Evolutionary conservation across 2,113 vertebrate genomes (phyloP), one percentile per base, ranked within the genome.

Genomic region (Chloroceryle aenea): DNA sequence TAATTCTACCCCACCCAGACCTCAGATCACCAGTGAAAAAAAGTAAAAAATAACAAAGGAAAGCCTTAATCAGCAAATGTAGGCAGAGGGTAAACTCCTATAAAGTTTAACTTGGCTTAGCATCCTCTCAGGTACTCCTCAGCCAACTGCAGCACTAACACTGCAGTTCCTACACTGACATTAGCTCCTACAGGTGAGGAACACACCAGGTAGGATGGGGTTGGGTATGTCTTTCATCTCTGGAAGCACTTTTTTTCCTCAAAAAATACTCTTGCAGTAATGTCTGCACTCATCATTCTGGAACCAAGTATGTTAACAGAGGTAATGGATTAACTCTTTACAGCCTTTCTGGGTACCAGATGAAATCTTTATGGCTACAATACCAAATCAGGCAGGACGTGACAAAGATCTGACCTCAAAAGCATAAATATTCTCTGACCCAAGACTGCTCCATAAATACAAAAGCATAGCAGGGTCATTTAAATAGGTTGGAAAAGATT

Each of bases 191-290:
- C 2, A 21, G 27, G 20, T 48, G 58, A 84, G n/a, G 6, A 10
- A 52, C 0, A 52, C 36, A 45, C 11, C 32, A 61, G 11, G 26
- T 22, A 62, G 10, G 14, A 36, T 10, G 8, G 19, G 14, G 19
- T 16, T 52, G 18, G 10, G 47, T 48, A 13, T 32, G 18, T 68
- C 20, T 64, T 78, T 74, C 48, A 68, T 14, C 21, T 76, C 47
- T 67, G 25, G 25, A 45, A 84, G 2, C 18, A 3, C 3, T n/a
- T 40, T 23, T 10, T 7, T 2, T 4, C 19, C 3, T 1, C 2
- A 2, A 34, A 61, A 55, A 20, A 45, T n/a, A 77, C 14, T 85
- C 25, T 27, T 5, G 2, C 9, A 50, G 48, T 64, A 69, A 59
- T 26, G 12, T 32, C 71, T 82, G 27, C 7, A 15, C 19, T 52